Percentiles rank a stretch among this genome's conserved stretches.
phyloP scores from a whole-genome alignment of 2,797 vertebrate species.

The Alectoris magna region DNA sequence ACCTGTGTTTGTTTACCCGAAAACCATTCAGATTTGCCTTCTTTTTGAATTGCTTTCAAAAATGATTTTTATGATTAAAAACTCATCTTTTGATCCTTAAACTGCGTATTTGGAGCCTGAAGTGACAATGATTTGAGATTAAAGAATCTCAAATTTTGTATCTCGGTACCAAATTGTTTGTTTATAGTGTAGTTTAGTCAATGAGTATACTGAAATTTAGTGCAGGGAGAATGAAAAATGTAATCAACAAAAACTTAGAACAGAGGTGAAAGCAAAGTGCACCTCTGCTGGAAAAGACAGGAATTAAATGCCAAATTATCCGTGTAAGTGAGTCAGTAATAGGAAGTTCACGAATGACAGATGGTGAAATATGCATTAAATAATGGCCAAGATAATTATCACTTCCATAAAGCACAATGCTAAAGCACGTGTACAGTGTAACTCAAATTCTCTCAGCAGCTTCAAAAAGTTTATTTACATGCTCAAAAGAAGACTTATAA shows the following conservation, averaged over 20 bases:
- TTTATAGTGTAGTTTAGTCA: background rate
- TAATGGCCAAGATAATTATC: background rate
- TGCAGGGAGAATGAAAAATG: conserved; percentile 20
- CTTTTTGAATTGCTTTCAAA: background rate
- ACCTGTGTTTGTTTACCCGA: conserved; percentile 5
- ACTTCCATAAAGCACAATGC: background rate
- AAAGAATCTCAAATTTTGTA: conserved; percentile 13
- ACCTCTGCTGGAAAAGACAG: conserved; percentile 23
- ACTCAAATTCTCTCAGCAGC: background rate
- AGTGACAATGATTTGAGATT: conserved; percentile 14
- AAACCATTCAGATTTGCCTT: conserved; percentile 1
- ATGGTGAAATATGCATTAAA: background rate
- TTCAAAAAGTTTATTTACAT: background rate
- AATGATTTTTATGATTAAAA: background rate
- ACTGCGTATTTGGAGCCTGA: background rate
- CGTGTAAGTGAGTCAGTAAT: background rate
- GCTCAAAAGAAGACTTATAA: background rate
- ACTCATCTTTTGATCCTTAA: conserved; percentile 20
- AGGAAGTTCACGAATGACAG: conserved; percentile 9
- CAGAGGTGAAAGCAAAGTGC: conserved; percentile 41
- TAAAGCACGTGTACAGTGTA: background rate
- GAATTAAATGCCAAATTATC: conserved; percentile 42
- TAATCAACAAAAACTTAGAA: background rate
- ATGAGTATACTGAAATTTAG: background rate
- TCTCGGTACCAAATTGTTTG: background rate